Conservation (phyloP, 2,888 invertebrate species). For the Hirtodrosophila cameraria region DNA sequence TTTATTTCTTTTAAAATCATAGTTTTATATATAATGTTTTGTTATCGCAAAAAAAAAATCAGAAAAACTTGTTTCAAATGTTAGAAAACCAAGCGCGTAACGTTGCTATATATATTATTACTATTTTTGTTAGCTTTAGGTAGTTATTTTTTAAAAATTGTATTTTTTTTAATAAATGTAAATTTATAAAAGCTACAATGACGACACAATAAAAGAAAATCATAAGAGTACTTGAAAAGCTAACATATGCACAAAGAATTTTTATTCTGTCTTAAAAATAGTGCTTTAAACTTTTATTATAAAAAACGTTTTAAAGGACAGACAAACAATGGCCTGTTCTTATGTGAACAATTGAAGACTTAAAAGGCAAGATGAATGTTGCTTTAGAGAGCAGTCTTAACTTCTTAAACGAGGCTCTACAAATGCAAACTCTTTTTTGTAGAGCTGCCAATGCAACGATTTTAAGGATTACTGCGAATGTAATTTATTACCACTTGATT, state of each 20-base stretch:
- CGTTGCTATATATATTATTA: constrained; percentile 70
- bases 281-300: too few relatives aligned
- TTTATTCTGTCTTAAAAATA: too few relatives aligned
- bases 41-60: constrained; percentile 44
- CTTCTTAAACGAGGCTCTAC: too few relatives aligned
- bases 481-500: too few relatives aligned
- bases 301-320: too few relatives aligned
- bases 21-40: constrained; percentile 49
- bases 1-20: constrained; percentile 44
- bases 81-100: constrained; percentile 69
- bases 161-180: constrained; percentile 73
- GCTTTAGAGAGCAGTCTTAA: too few relatives aligned
- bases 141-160: constrained; percentile 78
- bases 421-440: too few relatives aligned
- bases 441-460: too few relatives aligned
- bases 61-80: constrained; percentile 65
- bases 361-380: too few relatives aligned
- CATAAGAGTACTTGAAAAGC: constrained; percentile 61
- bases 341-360: too few relatives aligned
- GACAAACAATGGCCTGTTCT: too few relatives aligned
- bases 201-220: constrained; percentile 66
- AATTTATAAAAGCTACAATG: constrained; percentile 67
- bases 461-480: too few relatives aligned
- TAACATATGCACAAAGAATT: constrained; percentile 8
- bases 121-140: constrained; percentile 75